Conservation (phyloP, 2,888 invertebrate genomes). For the Leucophenga montana region DNA sequence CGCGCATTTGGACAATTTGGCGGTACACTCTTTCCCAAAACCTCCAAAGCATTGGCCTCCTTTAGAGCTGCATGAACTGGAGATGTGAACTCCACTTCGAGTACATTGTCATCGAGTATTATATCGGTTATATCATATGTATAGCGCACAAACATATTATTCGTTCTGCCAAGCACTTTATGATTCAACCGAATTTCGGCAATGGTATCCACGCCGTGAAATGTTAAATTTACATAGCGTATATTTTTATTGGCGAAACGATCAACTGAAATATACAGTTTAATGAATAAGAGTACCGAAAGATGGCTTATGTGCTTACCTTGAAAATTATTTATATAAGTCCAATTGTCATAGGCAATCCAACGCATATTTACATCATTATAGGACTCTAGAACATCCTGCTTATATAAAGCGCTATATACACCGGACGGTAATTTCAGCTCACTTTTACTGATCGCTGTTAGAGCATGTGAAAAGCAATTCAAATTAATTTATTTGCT, state of each 20-base stretch:
- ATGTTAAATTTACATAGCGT: slow-evolving; percentile 76
- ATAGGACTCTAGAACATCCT: slow-evolving; percentile 75
- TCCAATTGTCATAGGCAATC: slow-evolving; percentile 88
- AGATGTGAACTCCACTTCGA: slow-evolving; percentile 79
- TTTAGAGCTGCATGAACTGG: slow-evolving; percentile 78
- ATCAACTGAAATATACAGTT: slow-evolving; percentile 47
- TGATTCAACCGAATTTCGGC: slow-evolving; percentile 84
- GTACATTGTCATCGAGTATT: slow-evolving; percentile 75
- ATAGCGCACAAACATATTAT: slow-evolving; percentile 92
- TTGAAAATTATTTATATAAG: slow-evolving; percentile 80
- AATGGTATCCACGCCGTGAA: slow-evolving; percentile 91
- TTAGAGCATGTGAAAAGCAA: not conserved
- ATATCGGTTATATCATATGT: slow-evolving; percentile 79
- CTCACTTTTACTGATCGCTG: slow-evolving; percentile 50
- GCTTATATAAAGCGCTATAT: slow-evolving; percentile 62
- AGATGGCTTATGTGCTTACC: slow-evolving; percentile 74
- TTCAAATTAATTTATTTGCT: no score
- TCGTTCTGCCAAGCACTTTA: slow-evolving; percentile 77
- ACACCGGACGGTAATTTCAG: slow-evolving; percentile 69
- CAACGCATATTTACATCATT: slow-evolving; percentile 89
- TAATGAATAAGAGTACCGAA: not conserved
- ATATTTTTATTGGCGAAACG: slow-evolving; percentile 52
- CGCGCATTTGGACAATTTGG: slow-evolving; percentile 84
- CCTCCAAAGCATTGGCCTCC: slow-evolving; percentile 64
- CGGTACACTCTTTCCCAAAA: slow-evolving; percentile 72